These are phyloP conservation scores for Regulus satrapa DNA, from an alignment of 2,113 vertebrate species.

Conservation along the genomic window DNA sequence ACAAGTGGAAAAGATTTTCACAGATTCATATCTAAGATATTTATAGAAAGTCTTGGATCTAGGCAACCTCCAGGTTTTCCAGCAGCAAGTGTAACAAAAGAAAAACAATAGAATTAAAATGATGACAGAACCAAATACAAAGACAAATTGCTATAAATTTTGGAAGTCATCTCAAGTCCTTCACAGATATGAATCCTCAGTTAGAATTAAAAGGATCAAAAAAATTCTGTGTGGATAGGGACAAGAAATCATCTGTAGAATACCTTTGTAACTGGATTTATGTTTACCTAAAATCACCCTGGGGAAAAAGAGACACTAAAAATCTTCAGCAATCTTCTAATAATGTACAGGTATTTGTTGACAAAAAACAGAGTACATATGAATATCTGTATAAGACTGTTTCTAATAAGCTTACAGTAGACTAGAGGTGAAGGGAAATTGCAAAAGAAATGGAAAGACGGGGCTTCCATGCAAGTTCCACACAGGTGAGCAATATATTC, in stretches of 20 bases:
- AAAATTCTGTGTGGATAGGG: neutral
- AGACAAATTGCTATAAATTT: slow-evolving; percentile 39
- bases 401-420: neutral
- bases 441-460: neutral
- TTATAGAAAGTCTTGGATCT: slow-evolving; percentile 48
- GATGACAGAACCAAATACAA: neutral
- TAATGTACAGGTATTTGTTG: neutral
- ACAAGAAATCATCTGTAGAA: neutral
- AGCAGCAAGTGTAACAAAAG: neutral
- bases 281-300: neutral
- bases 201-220: slow-evolving; percentile 46
- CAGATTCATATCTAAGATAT: slow-evolving; percentile 61
- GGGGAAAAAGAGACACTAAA: neutral
- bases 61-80: slow-evolving; percentile 9
- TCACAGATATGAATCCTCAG: slow-evolving; percentile 4
- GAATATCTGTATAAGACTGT: neutral
- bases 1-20: slow-evolving; percentile 59
- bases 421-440: neutral
- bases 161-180: slow-evolving; percentile 17
- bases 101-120: slow-evolving; percentile 40
- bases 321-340: neutral
- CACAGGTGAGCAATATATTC: rapidly evolving
- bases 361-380: neutral
- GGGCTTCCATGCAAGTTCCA: neutral
- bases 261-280: neutral